Conservation (phyloP, 1,140 invertebrate species). For the Nomia melanderi region DNA sequence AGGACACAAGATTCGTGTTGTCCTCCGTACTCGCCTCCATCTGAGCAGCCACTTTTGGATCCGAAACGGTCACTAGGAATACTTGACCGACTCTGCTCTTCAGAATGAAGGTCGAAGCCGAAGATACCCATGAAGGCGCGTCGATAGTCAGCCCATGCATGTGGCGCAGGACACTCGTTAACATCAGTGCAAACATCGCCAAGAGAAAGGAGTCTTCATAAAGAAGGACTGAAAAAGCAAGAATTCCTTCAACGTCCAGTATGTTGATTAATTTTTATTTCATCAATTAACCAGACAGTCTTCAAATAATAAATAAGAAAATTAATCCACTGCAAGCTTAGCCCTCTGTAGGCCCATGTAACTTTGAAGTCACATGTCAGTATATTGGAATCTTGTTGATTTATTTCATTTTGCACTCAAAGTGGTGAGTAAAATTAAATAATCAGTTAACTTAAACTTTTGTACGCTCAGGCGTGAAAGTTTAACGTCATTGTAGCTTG, state of each 20-base stretch:
- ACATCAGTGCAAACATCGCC: constrained; percentile 74
- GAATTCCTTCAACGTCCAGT: background rate
- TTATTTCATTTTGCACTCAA: too few species aligned
- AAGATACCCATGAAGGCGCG: constrained; percentile 61
- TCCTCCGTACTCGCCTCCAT: constrained; percentile 68
- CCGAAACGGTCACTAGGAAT: constrained; percentile 69
- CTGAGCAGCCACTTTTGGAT: constrained; percentile 68
- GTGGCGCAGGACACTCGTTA: constrained; percentile 75
- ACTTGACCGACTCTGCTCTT: constrained; percentile 68
- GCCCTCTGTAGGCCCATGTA: too few species aligned
- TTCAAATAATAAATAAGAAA: too few species aligned
- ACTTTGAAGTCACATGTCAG: too few species aligned
- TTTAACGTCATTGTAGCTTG: too few species aligned
- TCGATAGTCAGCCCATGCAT: constrained; percentile 49
- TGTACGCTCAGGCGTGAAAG: too few species aligned
- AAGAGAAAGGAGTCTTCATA: constrained; percentile 77
- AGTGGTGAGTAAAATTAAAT: too few species aligned
- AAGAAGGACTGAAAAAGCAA: constrained; percentile 75
- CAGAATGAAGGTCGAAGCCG: constrained; percentile 44
- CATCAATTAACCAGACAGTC: too few species aligned
- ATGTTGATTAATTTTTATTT: too few species aligned
- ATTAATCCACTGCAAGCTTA: too few species aligned
- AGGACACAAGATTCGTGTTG: constrained; percentile 62
- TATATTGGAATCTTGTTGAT: too few species aligned
- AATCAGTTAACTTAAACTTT: too few species aligned